phyloP scores from a whole-genome alignment of 2,113 vertebrate species.

The Nesoenas mayeri region DNA sequence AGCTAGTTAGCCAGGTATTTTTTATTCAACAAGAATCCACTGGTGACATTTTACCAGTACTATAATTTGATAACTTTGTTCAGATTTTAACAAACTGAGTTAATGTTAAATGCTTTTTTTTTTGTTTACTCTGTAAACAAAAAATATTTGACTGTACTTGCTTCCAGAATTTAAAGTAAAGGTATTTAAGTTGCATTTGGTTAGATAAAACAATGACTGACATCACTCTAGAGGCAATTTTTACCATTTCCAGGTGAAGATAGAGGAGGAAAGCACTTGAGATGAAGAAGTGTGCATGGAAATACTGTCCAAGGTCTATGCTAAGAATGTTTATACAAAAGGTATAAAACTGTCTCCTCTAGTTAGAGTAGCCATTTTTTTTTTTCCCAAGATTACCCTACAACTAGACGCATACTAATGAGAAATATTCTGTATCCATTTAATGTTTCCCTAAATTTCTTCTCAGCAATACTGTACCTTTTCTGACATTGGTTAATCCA shows the following conservation, averaged over 20 bases:
- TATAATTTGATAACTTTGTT: not conserved
- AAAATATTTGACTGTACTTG: not conserved
- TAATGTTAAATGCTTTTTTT: not conserved
- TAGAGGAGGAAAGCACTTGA: not conserved
- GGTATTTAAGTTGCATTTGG: not conserved
- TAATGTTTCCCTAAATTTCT: not conserved
- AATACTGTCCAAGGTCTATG: not conserved
- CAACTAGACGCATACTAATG: not conserved
- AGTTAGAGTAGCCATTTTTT: not conserved
- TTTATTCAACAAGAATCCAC: not conserved
- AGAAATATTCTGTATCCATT: not conserved
- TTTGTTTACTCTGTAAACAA: not conserved
- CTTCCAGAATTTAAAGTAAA: not conserved
- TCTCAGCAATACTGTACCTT: not conserved
- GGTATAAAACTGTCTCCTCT: not conserved
- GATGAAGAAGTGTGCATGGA: not conserved
- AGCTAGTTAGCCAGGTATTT: not conserved
- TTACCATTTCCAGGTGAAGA: not conserved
- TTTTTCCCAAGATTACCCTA: not conserved
- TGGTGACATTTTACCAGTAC: not conserved
- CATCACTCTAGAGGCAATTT: not conserved
- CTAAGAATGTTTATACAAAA: not conserved
- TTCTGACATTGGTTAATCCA: not conserved
- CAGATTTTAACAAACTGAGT: not conserved
- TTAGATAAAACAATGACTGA: not conserved